Conservation (phyloP, 2,797 vertebrate genomes). For the Sebastes kiyomatsui region DNA sequence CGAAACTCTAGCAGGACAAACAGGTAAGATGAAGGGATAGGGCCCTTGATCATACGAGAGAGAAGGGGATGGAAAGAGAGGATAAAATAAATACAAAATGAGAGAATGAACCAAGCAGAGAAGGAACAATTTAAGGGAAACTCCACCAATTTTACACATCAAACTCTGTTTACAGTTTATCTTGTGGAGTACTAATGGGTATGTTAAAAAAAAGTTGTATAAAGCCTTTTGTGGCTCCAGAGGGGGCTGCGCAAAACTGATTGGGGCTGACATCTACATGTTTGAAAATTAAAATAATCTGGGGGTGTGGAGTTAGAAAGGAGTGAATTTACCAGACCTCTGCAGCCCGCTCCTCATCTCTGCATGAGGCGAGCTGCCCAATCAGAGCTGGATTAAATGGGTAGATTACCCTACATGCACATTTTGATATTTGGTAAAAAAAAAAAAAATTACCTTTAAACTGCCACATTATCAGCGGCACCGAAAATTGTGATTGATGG, state of each 20-base stretch:
- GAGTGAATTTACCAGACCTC: not conserved
- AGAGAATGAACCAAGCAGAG: not conserved
- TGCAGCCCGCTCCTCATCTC: not conserved
- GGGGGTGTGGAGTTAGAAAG: not conserved
- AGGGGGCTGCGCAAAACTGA: not conserved
- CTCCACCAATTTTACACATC: not conserved
- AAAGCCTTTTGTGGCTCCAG: not conserved
- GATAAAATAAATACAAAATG: not conserved
- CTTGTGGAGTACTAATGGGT: not conserved
- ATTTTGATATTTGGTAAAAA: too few relatives aligned
- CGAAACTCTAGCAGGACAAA: slow-evolving; percentile 91
- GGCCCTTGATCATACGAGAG: slow-evolving; percentile 58
- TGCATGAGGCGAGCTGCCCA: not conserved
- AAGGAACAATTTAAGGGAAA: not conserved
- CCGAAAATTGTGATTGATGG: too few relatives aligned
- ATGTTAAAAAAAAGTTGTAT: not conserved
- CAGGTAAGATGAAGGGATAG: slow-evolving; percentile 80
- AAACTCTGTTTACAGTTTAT: not conserved
- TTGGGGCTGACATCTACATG: not conserved
- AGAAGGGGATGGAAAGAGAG: not conserved
- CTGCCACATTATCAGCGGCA: too few relatives aligned
- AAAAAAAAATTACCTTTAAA: too few relatives aligned
- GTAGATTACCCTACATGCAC: too few relatives aligned
- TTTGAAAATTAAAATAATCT: not conserved
- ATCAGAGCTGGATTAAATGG: not conserved